Evolutionary conservation across 1,140 invertebrate species (phyloP).

Genomic region (Hypsibius dujardini): DNA sequence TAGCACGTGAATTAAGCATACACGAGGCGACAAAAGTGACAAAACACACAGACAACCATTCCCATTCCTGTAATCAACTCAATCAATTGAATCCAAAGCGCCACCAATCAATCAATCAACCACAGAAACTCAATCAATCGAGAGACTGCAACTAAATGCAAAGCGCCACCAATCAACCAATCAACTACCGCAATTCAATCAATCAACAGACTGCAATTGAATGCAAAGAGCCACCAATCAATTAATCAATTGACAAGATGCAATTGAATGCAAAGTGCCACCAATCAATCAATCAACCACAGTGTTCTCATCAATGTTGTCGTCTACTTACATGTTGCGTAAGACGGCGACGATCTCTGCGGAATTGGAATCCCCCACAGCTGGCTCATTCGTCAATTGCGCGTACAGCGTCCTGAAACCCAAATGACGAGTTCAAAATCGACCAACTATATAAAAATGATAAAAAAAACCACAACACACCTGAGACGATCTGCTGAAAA

Average conservation of each 20-base stretch:
- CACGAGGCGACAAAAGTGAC: neutral
- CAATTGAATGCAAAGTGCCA: no score
- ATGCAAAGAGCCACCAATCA: neutral
- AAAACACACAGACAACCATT: no score
- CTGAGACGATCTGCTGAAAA: neutral
- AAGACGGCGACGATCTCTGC: neutral
- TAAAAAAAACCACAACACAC: neutral
- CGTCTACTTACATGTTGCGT: neutral
- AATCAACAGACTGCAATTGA: no score
- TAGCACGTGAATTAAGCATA: neutral
- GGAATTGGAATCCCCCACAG: neutral
- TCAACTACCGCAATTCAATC: no score
- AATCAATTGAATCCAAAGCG: no score
- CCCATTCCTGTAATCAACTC: no score
- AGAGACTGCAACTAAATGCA: no score
- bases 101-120: no score
- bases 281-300: no score
- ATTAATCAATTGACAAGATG: neutral
- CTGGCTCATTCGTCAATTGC: neutral
- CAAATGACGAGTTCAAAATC: neutral
- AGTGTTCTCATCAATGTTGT: no score
- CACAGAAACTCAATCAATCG: no score
- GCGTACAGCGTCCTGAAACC: neutral
- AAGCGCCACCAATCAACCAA: no score
- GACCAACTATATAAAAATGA: neutral